Conservation (phyloP, 37 sponge, comb jelly and placozoan species). For the Bolinopsis microptera region DNA sequence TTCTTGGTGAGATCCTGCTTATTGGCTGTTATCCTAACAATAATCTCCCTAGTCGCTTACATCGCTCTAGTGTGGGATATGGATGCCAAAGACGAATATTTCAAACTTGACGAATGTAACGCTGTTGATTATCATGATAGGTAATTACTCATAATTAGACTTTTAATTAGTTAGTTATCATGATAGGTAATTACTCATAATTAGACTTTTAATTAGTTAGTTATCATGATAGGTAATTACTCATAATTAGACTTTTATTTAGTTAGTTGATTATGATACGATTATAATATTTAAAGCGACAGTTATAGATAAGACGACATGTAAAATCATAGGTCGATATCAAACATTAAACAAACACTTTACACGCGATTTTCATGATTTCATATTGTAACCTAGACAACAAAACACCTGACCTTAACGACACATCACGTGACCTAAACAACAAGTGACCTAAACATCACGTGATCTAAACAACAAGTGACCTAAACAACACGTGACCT, state of each 20-base stretch:
- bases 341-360: too few relatives aligned
- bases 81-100: slow-evolving; percentile 9
- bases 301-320: too few relatives aligned
- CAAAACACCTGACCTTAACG: too few relatives aligned
- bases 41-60: background rate
- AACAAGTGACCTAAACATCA: too few relatives aligned
- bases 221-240: slow-evolving; percentile 8
- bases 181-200: slow-evolving; percentile 18
- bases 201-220: background rate
- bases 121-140: slow-evolving; percentile 46
- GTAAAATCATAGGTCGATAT: too few relatives aligned
- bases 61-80: slow-evolving; percentile 48
- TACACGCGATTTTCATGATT: too few relatives aligned
- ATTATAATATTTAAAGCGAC: too few relatives aligned
- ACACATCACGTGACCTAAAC: too few relatives aligned
- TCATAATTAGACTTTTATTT: background rate
- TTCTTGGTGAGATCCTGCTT: background rate
- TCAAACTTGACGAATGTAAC: slow-evolving; percentile 4
- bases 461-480: too few relatives aligned
- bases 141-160: background rate
- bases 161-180: background rate
- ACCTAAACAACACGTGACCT: too few relatives aligned
- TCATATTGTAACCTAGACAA: too few relatives aligned
- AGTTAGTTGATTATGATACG: too few relatives aligned
- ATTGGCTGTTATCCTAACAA: background rate